Evolutionary conservation across 2,888 invertebrate species (phyloP).

Genomic region (Sthenelais limicola): DNA sequence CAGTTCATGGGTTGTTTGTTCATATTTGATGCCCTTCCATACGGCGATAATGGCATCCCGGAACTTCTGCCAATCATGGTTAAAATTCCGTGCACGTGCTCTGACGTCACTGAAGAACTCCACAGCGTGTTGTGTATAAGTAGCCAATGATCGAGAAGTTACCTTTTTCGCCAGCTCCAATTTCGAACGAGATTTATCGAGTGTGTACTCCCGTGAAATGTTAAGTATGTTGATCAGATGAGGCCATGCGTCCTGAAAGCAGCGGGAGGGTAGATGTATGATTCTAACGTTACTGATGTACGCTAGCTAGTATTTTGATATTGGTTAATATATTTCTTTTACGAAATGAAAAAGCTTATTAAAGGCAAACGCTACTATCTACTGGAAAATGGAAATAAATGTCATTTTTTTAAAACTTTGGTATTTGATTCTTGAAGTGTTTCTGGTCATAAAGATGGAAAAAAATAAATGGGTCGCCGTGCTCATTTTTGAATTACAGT

Average conservation of each 20-base stretch:
- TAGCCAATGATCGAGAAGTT: conserved; percentile 6
- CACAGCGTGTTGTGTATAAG: conserved; percentile 14
- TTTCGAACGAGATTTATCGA: neutral
- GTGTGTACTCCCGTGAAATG: conserved; percentile 5
- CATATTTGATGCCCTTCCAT: conserved; percentile 28
- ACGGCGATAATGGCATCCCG: conserved; percentile 8
- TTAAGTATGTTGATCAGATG: neutral
- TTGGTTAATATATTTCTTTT: too few relatives aligned
- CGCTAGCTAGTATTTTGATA: too few relatives aligned
- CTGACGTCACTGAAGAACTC: conserved; percentile 38
- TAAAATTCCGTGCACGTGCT: conserved; percentile 36
- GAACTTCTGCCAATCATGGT: conserved; percentile 43
- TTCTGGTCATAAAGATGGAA: too few relatives aligned
- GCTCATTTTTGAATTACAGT: too few relatives aligned
- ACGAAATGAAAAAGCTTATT: too few relatives aligned
- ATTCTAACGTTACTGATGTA: too few relatives aligned
- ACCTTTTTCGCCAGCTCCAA: conserved; percentile 8
- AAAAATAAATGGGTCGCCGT: too few relatives aligned
- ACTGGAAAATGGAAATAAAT: too few relatives aligned
- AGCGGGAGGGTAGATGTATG: too few relatives aligned
- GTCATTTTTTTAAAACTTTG: too few relatives aligned
- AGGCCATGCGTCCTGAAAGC: conserved; percentile 23
- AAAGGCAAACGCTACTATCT: too few relatives aligned
- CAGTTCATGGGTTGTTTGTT: conserved; percentile 28
- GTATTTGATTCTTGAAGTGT: too few relatives aligned